Base-by-base conservation (phyloP, 2,113 vertebrate genomes). In the Prunella himalayana region DNA sequence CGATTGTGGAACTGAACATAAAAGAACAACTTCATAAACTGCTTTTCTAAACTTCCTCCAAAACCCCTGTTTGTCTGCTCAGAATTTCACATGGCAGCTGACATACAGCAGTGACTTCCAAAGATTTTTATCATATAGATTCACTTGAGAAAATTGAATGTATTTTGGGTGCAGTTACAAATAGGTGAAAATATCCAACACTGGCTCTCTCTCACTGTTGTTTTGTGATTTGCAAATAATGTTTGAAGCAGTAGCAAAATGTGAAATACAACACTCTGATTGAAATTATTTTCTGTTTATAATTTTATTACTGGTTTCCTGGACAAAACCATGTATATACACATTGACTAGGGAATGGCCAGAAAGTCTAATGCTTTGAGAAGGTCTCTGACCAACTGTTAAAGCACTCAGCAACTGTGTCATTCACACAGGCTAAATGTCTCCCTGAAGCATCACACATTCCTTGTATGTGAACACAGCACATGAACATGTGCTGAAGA, bases 371-470 rank as follows among this genome's bases (percentile, higher is more conserved):
- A 76, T 61, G 79, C 49, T 88, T 90, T 76, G 28, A 90, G 45
- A 88, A 82, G 82, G 31, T 92, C 91, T 76, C 85, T 60, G 41
- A 59, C 24, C 49, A 85, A 78, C 79, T 64, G 63, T 90, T 92
- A 77, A 77, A 92, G 76, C 41, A 73, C 66, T 94, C 77, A 80
- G 82, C 45, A 69, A 57, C 51, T 63, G 57, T 92, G 82, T 88
- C 86, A 56, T 76, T 92, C 75, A 90, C 2, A 4, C 64, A 88
- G 72, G 63, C 51, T n/a, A 54, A 92, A 95, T 76, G 68, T 88
- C 88, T 92, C 89, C 93, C 93, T 50, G 66, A 95, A 94, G 89
- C 83, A 95, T 61, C 89, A 88, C 80, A 73, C 50, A 57, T 90
- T 64, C 85, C 77, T 85, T 57, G 63, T 31, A 72, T 25, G 15